phyloP scores from a whole-genome alignment of 53 echinoderm and acorn worm species.

The Holothuria leucospilota region DNA sequence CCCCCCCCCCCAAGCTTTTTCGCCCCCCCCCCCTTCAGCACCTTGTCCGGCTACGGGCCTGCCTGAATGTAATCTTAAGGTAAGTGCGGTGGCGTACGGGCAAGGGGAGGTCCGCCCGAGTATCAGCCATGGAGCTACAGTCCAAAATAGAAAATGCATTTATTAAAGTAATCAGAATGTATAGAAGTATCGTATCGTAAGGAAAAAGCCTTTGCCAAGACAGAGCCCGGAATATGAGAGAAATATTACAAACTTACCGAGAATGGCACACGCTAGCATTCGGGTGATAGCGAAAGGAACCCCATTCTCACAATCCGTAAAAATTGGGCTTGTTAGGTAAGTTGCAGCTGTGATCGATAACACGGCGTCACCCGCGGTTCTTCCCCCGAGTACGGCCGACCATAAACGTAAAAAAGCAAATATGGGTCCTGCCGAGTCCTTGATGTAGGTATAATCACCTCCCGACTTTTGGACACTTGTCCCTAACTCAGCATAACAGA shows the following conservation, averaged over 20 bases:
- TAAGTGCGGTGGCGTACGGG: no score
- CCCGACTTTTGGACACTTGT: constrained; percentile 81
- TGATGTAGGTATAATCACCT: constrained; percentile 79
- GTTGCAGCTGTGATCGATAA: constrained; percentile 72
- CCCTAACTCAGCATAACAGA: constrained; percentile 86
- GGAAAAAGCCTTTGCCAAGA: no score
- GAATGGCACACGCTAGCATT: constrained; percentile 14
- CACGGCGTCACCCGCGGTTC: constrained; percentile 63
- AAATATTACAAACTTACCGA: constrained; percentile 17
- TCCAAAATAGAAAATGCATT: no score
- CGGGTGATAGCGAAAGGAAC: constrained; percentile 4
- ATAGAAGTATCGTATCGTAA: no score
- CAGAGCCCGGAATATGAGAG: no score
- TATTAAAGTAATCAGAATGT: no score
- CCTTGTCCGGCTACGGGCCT: no score
- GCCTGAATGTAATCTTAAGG: no score
- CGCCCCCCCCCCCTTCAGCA: no score
- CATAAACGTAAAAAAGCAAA: constrained; percentile 79
- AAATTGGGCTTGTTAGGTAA: constrained; percentile 69
- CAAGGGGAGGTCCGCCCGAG: no score
- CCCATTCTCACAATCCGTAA: constrained; percentile 58
- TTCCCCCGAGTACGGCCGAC: constrained; percentile 56
- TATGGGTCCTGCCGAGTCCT: constrained; percentile 72
- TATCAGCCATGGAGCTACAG: no score
- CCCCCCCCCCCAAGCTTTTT: no score